Evolutionary conservation across 2,113 vertebrate genomes (phyloP).

Genomic region (Aspidoscelis tigris): DNA sequence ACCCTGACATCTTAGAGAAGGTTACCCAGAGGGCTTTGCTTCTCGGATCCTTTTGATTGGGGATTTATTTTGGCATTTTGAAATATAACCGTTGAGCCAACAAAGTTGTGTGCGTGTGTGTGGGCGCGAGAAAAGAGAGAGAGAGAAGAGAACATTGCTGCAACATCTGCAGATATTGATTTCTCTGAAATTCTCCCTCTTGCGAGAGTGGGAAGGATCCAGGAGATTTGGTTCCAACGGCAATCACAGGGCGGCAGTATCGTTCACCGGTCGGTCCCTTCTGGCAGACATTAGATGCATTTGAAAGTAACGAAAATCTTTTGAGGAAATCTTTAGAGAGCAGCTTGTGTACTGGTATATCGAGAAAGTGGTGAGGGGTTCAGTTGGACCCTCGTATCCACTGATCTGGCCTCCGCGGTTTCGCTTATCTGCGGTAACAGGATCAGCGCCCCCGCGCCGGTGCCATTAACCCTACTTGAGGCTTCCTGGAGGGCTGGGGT

Average conservation of each 20-base stretch:
- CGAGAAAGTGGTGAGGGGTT: too few species aligned
- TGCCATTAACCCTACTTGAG: too few species aligned
- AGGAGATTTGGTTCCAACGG: neutral
- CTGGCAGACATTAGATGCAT: slow-evolving; percentile 34
- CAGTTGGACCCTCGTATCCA: too few species aligned
- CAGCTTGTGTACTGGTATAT: too few species aligned
- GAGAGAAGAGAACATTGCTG: slow-evolving; percentile 9
- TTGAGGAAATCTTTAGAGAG: slow-evolving; percentile 29
- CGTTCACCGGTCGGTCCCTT: too few species aligned
- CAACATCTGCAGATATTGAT: slow-evolving; percentile 58
- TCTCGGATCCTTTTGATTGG: slow-evolving; percentile 52
- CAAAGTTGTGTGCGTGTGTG: slow-evolving; percentile 18
- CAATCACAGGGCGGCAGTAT: too few species aligned
- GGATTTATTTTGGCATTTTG: slow-evolving; percentile 58
- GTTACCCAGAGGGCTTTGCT: slow-evolving; percentile 70
- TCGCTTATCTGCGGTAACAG: too few species aligned
- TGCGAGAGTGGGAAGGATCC: slow-evolving; percentile 36
- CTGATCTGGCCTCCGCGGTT: too few species aligned
- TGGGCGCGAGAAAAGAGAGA: neutral
- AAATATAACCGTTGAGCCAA: slow-evolving; percentile 60
- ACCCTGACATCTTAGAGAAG: slow-evolving; percentile 61
- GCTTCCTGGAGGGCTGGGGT: too few species aligned
- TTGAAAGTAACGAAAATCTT: slow-evolving; percentile 40
- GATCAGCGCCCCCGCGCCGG: too few species aligned
- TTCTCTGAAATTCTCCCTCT: neutral